phyloP scores from a whole-genome alignment of 2,797 vertebrate genomes.

The Leptodactylus fallax region DNA sequence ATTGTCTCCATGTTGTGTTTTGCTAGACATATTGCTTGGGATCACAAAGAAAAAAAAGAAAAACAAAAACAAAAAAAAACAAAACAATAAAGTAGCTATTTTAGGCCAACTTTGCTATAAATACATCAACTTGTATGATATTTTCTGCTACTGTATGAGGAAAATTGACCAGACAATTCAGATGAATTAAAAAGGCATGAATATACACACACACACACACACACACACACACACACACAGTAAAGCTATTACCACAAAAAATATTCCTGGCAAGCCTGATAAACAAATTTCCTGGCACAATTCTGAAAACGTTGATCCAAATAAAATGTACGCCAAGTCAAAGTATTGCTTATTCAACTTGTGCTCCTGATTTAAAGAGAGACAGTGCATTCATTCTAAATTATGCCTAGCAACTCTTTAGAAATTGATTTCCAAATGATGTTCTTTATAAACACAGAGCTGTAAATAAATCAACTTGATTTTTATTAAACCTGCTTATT shows the following conservation, averaged over 20 bases:
- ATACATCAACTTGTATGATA: not conserved
- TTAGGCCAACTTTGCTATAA: conserved; percentile 15
- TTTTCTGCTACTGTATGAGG: conserved; percentile 29
- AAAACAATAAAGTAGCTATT: conserved; percentile 15
- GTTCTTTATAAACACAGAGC: too few relatives aligned
- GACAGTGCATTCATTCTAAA: not conserved
- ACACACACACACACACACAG: not conserved
- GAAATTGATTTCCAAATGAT: too few relatives aligned
- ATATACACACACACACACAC: too few relatives aligned
- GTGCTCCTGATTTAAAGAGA: not conserved
- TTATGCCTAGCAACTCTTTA: too few relatives aligned
- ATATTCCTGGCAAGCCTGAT: conserved; percentile 17
- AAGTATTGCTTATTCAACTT: conserved; percentile 15
- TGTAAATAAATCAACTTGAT: too few relatives aligned
- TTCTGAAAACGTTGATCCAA: not conserved
- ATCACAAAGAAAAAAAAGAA: too few relatives aligned
- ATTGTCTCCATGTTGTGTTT: too few relatives aligned
- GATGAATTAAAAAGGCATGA: conserved; percentile 38
- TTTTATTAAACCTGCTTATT: too few relatives aligned
- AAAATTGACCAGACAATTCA: conserved; percentile 10
- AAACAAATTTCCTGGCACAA: conserved; percentile 33
- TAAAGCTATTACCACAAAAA: conserved; percentile 29
- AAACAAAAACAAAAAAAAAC: too few relatives aligned
- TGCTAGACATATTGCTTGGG: too few relatives aligned
- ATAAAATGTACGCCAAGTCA: not conserved